phyloP scores from a whole-genome alignment of 2,113 vertebrate species.

The Rhagologus leucostigma region DNA sequence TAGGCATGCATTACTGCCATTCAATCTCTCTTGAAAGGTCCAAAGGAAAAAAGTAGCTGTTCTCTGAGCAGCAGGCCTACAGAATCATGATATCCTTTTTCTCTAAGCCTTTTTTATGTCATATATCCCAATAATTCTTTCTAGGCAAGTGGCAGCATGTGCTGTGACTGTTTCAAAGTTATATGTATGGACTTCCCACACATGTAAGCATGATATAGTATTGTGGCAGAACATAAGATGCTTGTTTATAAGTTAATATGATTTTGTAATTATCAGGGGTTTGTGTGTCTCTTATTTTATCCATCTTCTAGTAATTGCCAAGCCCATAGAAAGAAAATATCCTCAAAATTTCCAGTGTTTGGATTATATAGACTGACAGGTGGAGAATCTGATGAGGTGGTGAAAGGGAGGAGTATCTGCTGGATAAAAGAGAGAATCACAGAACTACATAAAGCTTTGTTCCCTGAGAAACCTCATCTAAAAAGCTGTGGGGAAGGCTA shows the following conservation, averaged over 20 bases:
- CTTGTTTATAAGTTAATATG: background rate
- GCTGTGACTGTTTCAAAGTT: background rate
- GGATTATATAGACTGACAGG: background rate
- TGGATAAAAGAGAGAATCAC: background rate
- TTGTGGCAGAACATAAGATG: background rate
- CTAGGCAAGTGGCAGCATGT: background rate
- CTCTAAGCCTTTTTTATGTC: background rate
- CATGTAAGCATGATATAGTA: accelerated
- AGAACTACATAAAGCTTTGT: background rate
- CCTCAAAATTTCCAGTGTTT: background rate
- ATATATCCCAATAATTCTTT: background rate
- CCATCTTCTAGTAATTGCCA: background rate
- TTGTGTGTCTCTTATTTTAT: background rate
- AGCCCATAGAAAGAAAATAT: background rate
- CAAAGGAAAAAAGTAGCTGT: background rate
- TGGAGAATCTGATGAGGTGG: background rate
- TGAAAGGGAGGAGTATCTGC: background rate
- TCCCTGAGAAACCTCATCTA: background rate
- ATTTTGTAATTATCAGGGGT: background rate
- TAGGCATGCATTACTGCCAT: background rate
- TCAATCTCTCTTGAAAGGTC: background rate
- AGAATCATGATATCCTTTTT: background rate
- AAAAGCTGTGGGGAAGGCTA: background rate
- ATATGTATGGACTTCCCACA: background rate
- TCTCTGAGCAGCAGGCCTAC: background rate